Evolutionary conservation across 1,140 invertebrate genomes (phyloP).

Genomic region (Drosophila micromelanica): DNA sequence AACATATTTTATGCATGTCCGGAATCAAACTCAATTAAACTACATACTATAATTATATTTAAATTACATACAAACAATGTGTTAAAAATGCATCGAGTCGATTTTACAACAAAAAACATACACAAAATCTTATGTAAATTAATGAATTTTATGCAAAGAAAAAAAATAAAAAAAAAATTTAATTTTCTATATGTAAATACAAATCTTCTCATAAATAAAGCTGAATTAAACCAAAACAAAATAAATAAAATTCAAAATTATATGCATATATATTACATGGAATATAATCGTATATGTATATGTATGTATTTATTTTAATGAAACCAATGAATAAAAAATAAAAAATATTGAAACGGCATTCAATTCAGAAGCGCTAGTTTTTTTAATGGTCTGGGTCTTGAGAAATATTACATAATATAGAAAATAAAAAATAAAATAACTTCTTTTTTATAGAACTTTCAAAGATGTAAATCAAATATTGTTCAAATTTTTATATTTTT

Average conservation of each 20-base stretch:
- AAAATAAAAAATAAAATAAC: no score
- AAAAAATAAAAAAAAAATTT: conserved; percentile 21
- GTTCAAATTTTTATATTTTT: no score
- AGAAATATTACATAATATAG: background rate
- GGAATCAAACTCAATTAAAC: conserved; percentile 24
- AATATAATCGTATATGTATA: conserved; percentile 50
- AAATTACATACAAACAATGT: conserved; percentile 19
- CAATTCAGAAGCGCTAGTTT: conserved; percentile 40
- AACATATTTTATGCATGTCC: conserved; percentile 34
- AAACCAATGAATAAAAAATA: conserved; percentile 54
- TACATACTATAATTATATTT: conserved; percentile 30
- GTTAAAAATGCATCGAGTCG: conserved; percentile 54
- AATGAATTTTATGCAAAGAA: conserved; percentile 45
- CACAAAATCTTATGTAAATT: conserved; percentile 48
- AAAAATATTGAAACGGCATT: conserved; percentile 73
- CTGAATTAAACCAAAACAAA: conserved; percentile 27
- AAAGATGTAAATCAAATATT: no score
- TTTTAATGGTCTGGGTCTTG: conserved; percentile 7
- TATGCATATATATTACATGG: conserved; percentile 54
- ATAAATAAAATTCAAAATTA: conserved; percentile 40
- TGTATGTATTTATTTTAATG: conserved; percentile 71
- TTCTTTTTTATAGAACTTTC: no score
- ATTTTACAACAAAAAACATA: conserved; percentile 12
- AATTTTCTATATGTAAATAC: conserved; percentile 70
- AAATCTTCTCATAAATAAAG: conserved; percentile 54